Conservation (phyloP, 2,888 invertebrate species). For the Sphaerophoria taeniata region DNA sequence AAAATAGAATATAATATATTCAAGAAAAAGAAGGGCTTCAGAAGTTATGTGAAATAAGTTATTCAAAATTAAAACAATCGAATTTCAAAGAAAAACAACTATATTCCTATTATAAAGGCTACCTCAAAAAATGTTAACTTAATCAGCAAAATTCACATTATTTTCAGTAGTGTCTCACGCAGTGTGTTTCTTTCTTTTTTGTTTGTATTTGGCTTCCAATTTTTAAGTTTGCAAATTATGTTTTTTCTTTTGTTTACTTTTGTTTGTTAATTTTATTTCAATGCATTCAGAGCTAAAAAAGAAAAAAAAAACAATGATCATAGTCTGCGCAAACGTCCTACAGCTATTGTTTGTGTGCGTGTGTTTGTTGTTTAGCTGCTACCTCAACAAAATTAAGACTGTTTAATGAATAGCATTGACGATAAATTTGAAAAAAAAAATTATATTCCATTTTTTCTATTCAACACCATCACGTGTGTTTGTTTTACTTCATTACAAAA, state of each 20-base stretch:
- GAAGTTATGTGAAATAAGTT: neutral
- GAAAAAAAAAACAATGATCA: slow-evolving; percentile 5
- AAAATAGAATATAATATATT: neutral
- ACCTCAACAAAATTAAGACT: neutral
- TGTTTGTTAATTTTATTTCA: slow-evolving; percentile 19
- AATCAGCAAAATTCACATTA: neutral
- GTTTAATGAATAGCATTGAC: neutral
- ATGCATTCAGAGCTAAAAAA: slow-evolving; percentile 59
- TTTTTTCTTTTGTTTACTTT: slow-evolving; percentile 2
- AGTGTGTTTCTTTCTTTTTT: neutral
- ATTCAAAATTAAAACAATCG: neutral
- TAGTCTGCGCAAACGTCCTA: slow-evolving; percentile 22
- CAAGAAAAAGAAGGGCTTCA: neutral
- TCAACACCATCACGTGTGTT: slow-evolving; percentile 8
- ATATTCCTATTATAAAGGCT: neutral
- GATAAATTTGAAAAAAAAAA: neutral
- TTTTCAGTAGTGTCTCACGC: neutral
- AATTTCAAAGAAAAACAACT: neutral
- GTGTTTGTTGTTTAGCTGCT: slow-evolving; percentile 28
- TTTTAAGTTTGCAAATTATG: neutral
- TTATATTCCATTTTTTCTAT: neutral
- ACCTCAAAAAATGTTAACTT: neutral
- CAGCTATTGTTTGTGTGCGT: slow-evolving; percentile 27
- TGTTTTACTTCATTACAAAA: neutral
- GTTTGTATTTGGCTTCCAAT: slow-evolving; percentile 8